Evolutionary conservation across 2,797 vertebrate species (phyloP).

Genomic region (Martes flavigula): DNA sequence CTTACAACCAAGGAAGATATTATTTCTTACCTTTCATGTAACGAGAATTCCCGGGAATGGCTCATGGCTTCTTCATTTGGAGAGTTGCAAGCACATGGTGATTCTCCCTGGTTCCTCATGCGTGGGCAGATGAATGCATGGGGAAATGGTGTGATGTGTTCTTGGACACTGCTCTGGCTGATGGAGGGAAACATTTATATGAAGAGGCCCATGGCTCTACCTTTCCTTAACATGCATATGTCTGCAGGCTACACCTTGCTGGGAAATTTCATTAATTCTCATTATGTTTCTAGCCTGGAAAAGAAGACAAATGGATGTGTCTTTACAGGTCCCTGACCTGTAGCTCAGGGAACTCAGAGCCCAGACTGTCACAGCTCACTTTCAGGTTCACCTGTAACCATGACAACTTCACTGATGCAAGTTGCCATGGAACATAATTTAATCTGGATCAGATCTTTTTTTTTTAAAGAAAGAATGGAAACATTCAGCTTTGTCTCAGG

Average conservation of each 20-base stretch:
- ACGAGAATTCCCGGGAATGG: not conserved
- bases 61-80: not conserved
- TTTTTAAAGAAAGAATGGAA: not conserved
- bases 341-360: conserved; percentile 35
- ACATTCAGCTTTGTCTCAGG: not conserved
- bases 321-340: not conserved
- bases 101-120: not conserved
- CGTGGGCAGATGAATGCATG: fast-evolving
- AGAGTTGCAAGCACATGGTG: not conserved
- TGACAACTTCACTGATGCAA: conserved; percentile 75
- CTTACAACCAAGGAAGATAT: not conserved
- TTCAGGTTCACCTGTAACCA: conserved; percentile 82
- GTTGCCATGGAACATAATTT: conserved; percentile 68
- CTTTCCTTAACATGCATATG: not conserved
- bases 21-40: not conserved
- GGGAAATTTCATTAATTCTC: not conserved
- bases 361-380: conserved; percentile 26
- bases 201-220: not conserved
- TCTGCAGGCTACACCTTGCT: not conserved
- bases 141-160: not conserved
- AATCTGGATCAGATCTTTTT: conserved; percentile 61
- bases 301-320: conserved; percentile 31
- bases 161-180: not conserved
- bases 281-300: not conserved
- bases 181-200: not conserved